Evolutionary conservation across 2,888 invertebrate species (phyloP), one percentile per base, ranked within the genome.

Genomic region (Eumerus sabulonum): DNA sequence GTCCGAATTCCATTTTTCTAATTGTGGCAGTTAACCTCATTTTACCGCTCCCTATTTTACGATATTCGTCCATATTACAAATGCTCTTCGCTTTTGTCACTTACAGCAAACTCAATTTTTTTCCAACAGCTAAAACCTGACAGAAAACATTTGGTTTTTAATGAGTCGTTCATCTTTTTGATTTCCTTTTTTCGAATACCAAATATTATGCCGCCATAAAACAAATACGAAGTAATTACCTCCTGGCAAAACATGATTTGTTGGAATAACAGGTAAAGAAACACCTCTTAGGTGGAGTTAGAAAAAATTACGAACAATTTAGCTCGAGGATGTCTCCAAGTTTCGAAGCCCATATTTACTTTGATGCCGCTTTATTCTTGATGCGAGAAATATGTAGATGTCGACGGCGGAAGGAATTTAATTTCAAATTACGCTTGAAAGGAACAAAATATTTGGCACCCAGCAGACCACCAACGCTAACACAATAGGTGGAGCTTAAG

Each of bases 71-170:
- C n/a, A n/a, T n/a, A n/a, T n/a, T n/a, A n/a, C n/a, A n/a, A n/a
- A n/a, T n/a, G n/a, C n/a, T n/a, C n/a, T n/a, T n/a, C n/a, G n/a
- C n/a, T n/a, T n/a, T n/a, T n/a, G n/a, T n/a, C n/a, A n/a, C n/a
- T n/a, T n/a, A n/a, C n/a, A n/a, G n/a, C 66, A 60, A 56, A 50
- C 44, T 53, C 51, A 40, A 63, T 68, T 38, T 63, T 77, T 72
- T 38, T 36, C 56, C 67, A 38, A 53, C 67, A 63, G 53, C 38
- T 36, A 57, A 57, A 72, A 72, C 72, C 67, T 72, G 73, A 77
- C 77, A 72, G 67, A 72, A 47, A 67, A 62, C 72, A 40, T 53
- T 77, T 57, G 63, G 67, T 67, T 59, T 59, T 63, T 72, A 77
- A 77, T 77, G 67, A 72, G 63, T 72, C 67, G 59, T 63, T 72